phyloP scores from a whole-genome alignment of 1,140 invertebrate genomes.

The Neodiprion lecontei region DNA sequence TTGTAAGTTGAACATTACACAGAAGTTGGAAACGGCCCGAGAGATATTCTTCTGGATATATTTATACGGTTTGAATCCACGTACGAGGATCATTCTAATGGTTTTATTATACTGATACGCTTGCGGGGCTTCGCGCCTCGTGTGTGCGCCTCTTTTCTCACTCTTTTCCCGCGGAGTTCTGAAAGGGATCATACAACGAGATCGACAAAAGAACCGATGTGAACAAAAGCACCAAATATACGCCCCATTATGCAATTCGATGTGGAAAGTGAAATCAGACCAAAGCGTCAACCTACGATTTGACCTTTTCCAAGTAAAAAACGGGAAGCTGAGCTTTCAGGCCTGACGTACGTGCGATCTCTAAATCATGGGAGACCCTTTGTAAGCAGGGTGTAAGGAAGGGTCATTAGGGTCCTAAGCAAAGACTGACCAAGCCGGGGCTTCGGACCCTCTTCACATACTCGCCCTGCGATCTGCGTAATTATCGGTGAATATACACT shows the following conservation, averaged over 20 bases:
- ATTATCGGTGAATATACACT: slow-evolving; percentile 47
- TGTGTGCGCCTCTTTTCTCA: slow-evolving; percentile 34
- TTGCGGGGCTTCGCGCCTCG: slow-evolving; percentile 11
- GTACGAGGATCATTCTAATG: slow-evolving; percentile 50
- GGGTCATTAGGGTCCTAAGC: slow-evolving; percentile 48
- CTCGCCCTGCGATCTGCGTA: slow-evolving; percentile 33
- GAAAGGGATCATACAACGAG: not conserved
- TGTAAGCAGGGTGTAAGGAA: slow-evolving; percentile 4
- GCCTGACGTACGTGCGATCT: no score
- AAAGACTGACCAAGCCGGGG: slow-evolving; percentile 52
- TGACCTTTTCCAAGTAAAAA: no score
- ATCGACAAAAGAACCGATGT: not conserved
- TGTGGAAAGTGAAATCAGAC: no score
- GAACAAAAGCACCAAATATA: not conserved
- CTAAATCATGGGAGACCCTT: not conserved
- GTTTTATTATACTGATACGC: slow-evolving; percentile 51
- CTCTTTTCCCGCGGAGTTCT: not conserved
- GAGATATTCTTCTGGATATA: slow-evolving; percentile 54
- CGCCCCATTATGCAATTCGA: no score
- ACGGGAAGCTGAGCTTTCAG: no score
- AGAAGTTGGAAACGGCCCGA: slow-evolving; percentile 58
- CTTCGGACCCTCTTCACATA: slow-evolving; percentile 20
- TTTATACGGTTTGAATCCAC: slow-evolving; percentile 52
- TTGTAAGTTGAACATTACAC: slow-evolving; percentile 57
- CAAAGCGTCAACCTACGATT: no score